phyloP scores from a whole-genome alignment of 2,888 invertebrate genomes.

The Macroteleia sp. region DNA sequence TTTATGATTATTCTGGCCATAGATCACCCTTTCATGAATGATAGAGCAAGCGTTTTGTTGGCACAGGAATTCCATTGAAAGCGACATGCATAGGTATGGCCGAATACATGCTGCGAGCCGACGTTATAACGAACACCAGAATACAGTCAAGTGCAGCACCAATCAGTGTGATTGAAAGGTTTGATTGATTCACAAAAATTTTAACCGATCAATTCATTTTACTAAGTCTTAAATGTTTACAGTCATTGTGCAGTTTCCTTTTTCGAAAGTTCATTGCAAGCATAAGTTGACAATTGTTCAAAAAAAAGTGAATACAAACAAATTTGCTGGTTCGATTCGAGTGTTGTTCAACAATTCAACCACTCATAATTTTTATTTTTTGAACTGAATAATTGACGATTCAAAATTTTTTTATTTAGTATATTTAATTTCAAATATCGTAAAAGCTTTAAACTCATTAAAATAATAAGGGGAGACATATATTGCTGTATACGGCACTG shows the following conservation, averaged over 20 bases:
- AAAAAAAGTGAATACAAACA: not conserved
- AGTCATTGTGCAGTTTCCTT: conserved; percentile 13
- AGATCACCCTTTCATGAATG: conserved; percentile 64
- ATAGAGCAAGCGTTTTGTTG: conserved; percentile 62
- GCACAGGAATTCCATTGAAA: conserved; percentile 63
- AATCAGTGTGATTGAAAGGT: conserved; percentile 74
- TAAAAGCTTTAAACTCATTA: too few relatives aligned
- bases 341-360: too few relatives aligned
- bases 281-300: too few relatives aligned
- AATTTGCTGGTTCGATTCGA: too few relatives aligned
- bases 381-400: too few relatives aligned
- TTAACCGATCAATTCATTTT: conserved; percentile 52
- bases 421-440: too few relatives aligned
- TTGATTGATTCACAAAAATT: conserved; percentile 67
- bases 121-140: conserved; percentile 40
- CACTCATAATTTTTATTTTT: too few relatives aligned
- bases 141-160: conserved; percentile 62
- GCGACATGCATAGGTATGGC: conserved; percentile 46
- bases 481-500: too few relatives aligned
- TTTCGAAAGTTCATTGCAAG: not conserved
- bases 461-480: too few relatives aligned
- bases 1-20: conserved; percentile 63
- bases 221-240: conserved; percentile 48
- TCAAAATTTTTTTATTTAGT: too few relatives aligned
- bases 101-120: conserved; percentile 23